Conservation (phyloP, 1,140 invertebrate genomes). For the Prorops nasuta region DNA sequence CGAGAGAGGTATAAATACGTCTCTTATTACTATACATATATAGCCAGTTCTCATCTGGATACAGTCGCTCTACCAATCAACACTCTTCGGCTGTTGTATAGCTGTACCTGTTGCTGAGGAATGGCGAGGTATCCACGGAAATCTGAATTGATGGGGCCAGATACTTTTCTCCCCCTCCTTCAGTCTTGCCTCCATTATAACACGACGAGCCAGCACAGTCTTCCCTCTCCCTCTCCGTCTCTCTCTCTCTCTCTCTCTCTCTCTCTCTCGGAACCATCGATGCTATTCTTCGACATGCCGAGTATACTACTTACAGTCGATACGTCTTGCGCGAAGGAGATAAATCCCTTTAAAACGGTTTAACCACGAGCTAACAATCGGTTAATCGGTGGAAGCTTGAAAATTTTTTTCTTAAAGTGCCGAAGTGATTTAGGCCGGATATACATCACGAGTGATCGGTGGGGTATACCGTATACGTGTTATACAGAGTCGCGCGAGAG, state of each 20-base stretch:
- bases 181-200: too few species aligned
- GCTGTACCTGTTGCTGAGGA: conserved; percentile 5
- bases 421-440: conserved; percentile 31
- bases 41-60: conserved; percentile 23
- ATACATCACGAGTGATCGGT: too few species aligned
- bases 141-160: conserved; percentile 18
- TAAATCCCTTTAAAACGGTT: conserved; percentile 21
- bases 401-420: conserved; percentile 27
- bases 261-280: too few species aligned
- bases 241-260: conserved; percentile 10
- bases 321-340: conserved; percentile 28
- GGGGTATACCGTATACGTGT: too few species aligned
- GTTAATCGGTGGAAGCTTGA: conserved; percentile 34
- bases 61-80: conserved; percentile 38
- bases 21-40: conserved; percentile 38
- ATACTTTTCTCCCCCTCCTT: too few species aligned
- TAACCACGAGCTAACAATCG: conserved; percentile 27
- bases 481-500: too few species aligned
- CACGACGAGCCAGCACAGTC: too few species aligned
- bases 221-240: conserved; percentile 1
- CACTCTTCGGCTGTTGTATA: conserved; percentile 13
- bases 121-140: conserved; percentile 26
- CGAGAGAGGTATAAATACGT: conserved; percentile 33
- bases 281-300: too few species aligned
- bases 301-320: too few species aligned